A percentile compares a stretch with the other conserved stretches of the same genome.
These are phyloP conservation scores for Nesidiocoris tenuis DNA, from an alignment of 2,888 invertebrate genomes.

Conservation along the genomic window DNA sequence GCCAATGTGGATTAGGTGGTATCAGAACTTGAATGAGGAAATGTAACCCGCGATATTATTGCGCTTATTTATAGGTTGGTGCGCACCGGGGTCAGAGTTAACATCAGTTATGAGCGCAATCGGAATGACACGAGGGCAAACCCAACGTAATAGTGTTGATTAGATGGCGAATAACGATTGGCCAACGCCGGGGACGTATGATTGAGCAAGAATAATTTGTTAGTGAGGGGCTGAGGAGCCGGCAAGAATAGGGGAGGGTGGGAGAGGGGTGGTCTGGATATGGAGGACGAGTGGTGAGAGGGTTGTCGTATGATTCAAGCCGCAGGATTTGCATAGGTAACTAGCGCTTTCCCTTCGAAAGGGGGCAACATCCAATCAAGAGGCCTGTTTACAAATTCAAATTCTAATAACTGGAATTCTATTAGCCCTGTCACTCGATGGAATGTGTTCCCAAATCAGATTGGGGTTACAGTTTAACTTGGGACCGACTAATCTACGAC, in stretches of 20 bases:
- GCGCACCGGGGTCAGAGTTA: no score
- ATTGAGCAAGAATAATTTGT: constrained; percentile 45
- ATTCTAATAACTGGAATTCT: constrained; percentile 47
- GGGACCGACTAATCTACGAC: constrained; percentile 27
- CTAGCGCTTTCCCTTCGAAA: constrained; percentile 27
- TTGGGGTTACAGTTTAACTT: constrained; percentile 42
- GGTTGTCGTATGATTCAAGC: constrained; percentile 44
- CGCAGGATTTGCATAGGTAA: constrained; percentile 47
- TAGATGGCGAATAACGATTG: constrained; percentile 12
- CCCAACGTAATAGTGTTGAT: constrained; percentile 9
- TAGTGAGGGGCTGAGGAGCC: constrained; percentile 29
- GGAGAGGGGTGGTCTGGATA: no score
- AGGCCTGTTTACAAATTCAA: constrained; percentile 46
- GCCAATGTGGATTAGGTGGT: no score
- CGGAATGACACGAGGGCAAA: no score
- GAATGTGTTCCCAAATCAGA: constrained; percentile 42
- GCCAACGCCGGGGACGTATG: constrained; percentile 21
- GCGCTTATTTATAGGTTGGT: no score
- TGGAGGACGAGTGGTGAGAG: no score
- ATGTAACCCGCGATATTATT: no score
- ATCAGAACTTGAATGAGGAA: no score
- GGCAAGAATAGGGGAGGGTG: no score
- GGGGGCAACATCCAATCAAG: constrained; percentile 45
- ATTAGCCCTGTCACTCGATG: constrained; percentile 44
- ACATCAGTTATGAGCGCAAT: no score